phyloP scores from a whole-genome alignment of 2,888 invertebrate species.

The Opisthograptis luteolata region DNA sequence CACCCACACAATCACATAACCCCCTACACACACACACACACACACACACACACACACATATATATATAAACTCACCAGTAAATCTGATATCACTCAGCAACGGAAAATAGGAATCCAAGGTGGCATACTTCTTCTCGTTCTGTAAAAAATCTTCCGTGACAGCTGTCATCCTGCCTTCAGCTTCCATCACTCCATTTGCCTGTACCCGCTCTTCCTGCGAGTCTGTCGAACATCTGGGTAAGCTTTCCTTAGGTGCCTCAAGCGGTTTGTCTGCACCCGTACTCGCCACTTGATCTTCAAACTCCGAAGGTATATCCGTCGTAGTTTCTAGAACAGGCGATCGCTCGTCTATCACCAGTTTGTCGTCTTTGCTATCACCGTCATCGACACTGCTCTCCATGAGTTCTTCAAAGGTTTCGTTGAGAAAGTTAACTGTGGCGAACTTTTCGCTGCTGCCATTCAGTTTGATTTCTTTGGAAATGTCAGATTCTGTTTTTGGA shows the following conservation, averaged over 20 bases:
- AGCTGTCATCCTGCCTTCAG: conserved; percentile 50
- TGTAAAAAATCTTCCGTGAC: conserved; percentile 74
- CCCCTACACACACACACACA: too few relatives aligned
- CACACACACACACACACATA: too few relatives aligned
- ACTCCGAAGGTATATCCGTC: not conserved
- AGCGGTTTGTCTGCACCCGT: conserved; percentile 35
- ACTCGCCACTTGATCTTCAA: conserved; percentile 28
- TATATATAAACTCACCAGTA: conserved; percentile 74
- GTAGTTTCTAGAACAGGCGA: conserved; percentile 1
- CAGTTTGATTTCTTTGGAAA: conserved; percentile 36
- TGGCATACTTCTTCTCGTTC: conserved; percentile 73
- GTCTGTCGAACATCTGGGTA: conserved; percentile 32
- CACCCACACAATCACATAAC: too few relatives aligned
- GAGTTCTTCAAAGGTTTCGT: conserved; percentile 73
- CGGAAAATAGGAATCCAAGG: conserved; percentile 60
- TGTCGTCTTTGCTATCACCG: conserved; percentile 58
- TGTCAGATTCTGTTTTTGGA: conserved; percentile 3
- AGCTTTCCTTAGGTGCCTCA: conserved; percentile 36
- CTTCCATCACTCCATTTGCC: conserved; percentile 45
- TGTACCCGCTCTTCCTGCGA: conserved; percentile 35
- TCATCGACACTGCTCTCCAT: conserved; percentile 77
- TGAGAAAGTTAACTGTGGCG: conserved; percentile 72
- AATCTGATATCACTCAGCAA: conserved; percentile 76
- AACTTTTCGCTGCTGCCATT: conserved; percentile 67
- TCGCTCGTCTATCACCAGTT: conserved; percentile 17